These are phyloP conservation scores for Palythoa grandiflora DNA, from an alignment of 92 coral and sea anemone genomes.

Conservation along the genomic window DNA sequence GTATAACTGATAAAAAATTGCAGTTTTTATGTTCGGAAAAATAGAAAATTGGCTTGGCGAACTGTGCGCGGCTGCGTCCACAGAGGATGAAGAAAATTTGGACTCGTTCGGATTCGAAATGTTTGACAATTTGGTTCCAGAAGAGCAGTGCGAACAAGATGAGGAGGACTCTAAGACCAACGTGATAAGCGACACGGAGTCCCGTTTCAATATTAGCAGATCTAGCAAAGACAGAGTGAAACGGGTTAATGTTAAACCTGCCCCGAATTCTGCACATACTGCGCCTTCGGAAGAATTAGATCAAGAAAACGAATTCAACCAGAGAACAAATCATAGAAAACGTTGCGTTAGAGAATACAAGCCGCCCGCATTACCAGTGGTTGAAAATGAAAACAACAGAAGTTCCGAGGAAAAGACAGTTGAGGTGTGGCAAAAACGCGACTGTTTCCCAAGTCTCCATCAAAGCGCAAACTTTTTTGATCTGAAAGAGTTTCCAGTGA, in stretches of 20 bases:
- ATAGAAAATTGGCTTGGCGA: slow-evolving; percentile 49
- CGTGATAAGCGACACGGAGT: background rate
- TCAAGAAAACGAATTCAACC: background rate
- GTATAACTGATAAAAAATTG: background rate
- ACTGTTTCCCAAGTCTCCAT: background rate
- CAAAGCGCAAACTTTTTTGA: slow-evolving; percentile 17
- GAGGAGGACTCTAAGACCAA: background rate
- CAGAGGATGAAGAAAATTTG: slow-evolving; percentile 8
- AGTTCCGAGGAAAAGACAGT: background rate
- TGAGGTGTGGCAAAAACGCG: background rate
- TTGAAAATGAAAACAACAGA: background rate
- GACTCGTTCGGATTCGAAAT: background rate
- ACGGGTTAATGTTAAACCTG: slow-evolving; percentile 5
- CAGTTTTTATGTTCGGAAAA: slow-evolving; percentile 29
- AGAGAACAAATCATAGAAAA: background rate
- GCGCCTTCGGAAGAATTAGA: slow-evolving; percentile 2
- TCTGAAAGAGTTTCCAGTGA: background rate
- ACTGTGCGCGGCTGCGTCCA: slow-evolving; percentile 41
- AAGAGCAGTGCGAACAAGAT: slow-evolving; percentile 19
- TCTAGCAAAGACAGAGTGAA: slow-evolving; percentile 20
- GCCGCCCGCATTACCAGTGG: background rate
- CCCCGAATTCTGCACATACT: background rate
- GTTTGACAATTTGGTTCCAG: slow-evolving; percentile 32
- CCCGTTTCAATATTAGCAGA: slow-evolving; percentile 11
- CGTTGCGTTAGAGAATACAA: background rate